phyloP scores from a whole-genome alignment of 2,888 invertebrate species.

The Chironomus riparius region DNA sequence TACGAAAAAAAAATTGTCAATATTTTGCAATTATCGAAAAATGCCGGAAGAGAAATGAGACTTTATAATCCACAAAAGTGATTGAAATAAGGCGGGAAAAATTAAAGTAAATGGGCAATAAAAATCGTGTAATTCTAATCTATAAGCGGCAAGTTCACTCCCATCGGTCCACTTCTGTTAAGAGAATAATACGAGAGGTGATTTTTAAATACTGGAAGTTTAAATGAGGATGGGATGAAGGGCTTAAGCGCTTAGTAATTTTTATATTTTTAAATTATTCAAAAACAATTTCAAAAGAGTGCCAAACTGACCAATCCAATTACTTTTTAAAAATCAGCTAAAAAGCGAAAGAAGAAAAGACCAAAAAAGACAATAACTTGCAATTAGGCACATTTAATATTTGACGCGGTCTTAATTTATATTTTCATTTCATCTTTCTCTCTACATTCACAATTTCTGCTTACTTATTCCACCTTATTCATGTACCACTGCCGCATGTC shows the following conservation, averaged over 20 bases:
- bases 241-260: too few species aligned
- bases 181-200: too few species aligned
- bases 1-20: neutral
- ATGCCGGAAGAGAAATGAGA: slow-evolving; percentile 1
- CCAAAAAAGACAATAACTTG: neutral
- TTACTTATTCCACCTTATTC: slow-evolving; percentile 4
- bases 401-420: neutral
- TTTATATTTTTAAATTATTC: too few species aligned
- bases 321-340: neutral
- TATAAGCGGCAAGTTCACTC: neutral
- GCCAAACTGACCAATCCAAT: too few species aligned
- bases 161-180: neutral
- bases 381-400: slow-evolving; percentile 4
- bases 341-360: neutral
- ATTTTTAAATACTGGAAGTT: too few species aligned
- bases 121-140: slow-evolving; percentile 8
- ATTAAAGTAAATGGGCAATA: neutral
- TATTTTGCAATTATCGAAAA: neutral
- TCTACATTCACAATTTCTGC: neutral
- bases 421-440: neutral
- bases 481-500: neutral
- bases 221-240: too few species aligned
- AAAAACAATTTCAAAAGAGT: too few species aligned
- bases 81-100: neutral
- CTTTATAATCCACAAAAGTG: neutral